Percentiles rank a stretch among this genome's conserved stretches.
Evolutionary conservation across 2,888 invertebrate species (phyloP).

Genomic region (Crematogaster levior): DNA sequence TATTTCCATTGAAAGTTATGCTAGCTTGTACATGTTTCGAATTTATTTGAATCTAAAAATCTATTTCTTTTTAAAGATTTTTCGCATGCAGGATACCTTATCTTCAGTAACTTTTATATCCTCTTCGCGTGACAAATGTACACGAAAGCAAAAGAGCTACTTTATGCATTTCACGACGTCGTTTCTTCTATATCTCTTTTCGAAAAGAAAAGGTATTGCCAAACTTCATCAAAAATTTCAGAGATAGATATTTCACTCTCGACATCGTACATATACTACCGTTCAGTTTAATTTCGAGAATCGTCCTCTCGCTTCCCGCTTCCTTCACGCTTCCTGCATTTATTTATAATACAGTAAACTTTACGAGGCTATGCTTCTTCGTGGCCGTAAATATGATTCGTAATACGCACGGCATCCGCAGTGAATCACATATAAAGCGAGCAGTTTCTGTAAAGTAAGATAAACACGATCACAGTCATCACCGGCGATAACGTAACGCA

Average conservation of each 20-base stretch:
- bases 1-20: background rate
- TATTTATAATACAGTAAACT: conserved; percentile 48
- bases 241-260: conserved; percentile 14
- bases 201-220: background rate
- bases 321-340: background rate
- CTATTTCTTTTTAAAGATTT: conserved; percentile 3
- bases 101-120: background rate
- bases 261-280: background rate
- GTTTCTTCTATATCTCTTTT: background rate
- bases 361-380: conserved; percentile 18
- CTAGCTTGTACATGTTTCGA: background rate
- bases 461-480: conserved; percentile 53
- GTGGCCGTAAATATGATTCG: conserved; percentile 34
- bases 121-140: background rate
- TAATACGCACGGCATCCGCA: conserved; percentile 32
- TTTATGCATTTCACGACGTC: background rate
- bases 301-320: background rate
- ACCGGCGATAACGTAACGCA: conserved; percentile 40
- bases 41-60: background rate
- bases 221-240: conserved; percentile 13
- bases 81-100: background rate
- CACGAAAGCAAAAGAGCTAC: background rate
- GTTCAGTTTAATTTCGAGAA: conserved; percentile 15
- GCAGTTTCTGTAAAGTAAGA: conserved; percentile 47
- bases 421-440: conserved; percentile 49